Percentiles rank a stretch among this genome's conserved stretches.
These are phyloP conservation scores for Plotosus lineatus DNA, from an alignment of 2,113 vertebrate genomes.

Conservation along the genomic window DNA sequence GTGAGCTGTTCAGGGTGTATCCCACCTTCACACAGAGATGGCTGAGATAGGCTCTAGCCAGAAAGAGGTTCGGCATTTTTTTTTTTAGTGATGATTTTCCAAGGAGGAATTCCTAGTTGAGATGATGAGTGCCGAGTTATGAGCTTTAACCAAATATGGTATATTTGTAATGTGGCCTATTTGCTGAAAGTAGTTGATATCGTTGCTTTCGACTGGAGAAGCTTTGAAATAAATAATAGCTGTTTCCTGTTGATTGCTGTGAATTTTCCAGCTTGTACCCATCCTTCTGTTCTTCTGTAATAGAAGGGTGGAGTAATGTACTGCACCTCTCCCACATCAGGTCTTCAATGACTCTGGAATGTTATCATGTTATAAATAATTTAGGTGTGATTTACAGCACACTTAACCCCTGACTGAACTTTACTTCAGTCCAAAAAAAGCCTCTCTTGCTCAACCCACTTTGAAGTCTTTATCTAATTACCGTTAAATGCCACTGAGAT, in stretches of 20 bases:
- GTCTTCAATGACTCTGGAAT: not conserved
- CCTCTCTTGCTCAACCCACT: not conserved
- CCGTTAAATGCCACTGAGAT: conserved; percentile 29
- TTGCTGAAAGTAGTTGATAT: not conserved
- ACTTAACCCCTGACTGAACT: conserved; percentile 10
- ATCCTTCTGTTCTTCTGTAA: not conserved
- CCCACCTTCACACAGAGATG: no score
- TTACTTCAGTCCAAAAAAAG: not conserved
- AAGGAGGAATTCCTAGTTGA: not conserved
- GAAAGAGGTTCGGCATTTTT: no score
- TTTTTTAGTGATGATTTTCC: no score
- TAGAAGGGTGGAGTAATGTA: not conserved
- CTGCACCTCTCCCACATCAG: not conserved
- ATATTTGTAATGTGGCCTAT: not conserved
- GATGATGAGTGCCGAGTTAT: not conserved
- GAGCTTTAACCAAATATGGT: not conserved
- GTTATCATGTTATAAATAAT: not conserved
- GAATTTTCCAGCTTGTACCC: not conserved
- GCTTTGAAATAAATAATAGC: not conserved
- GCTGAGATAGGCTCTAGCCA: no score
- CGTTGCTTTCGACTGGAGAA: not conserved
- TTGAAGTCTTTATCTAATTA: conserved; percentile 38
- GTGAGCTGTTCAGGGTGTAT: no score
- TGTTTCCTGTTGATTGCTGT: not conserved
- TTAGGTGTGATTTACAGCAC: conserved; percentile 1